Evolutionary conservation across 2,797 vertebrate species (phyloP).

Genomic region (Microctenopoma lineatum): DNA sequence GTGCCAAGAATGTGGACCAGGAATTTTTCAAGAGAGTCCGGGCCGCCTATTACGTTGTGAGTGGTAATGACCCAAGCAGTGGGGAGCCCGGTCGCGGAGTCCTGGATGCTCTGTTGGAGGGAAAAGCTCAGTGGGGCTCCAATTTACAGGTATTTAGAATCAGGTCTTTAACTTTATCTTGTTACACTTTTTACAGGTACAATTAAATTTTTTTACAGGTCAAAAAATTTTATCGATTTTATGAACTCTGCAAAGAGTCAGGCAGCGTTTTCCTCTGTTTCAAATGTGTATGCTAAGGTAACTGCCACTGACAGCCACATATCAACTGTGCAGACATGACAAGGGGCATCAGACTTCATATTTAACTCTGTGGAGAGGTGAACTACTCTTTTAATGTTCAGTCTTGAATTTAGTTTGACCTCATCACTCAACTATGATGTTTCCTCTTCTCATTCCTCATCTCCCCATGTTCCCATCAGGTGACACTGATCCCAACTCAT

Average conservation of each 20-base stretch:
- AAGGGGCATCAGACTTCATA: too few relatives aligned
- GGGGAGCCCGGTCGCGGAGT: constrained; percentile 95
- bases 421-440: neutral
- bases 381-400: too few relatives aligned
- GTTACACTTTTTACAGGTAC: too few relatives aligned
- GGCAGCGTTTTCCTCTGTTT: too few relatives aligned
- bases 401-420: neutral
- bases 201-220: too few relatives aligned
- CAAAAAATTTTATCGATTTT: too few relatives aligned
- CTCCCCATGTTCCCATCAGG: constrained; percentile 77
- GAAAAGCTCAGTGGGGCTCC: constrained; percentile 97
- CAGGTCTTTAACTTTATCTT: neutral
- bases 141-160: constrained; percentile 91
- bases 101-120: constrained; percentile 94
- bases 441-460: neutral
- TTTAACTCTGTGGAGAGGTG: too few relatives aligned
- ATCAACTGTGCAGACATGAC: too few relatives aligned
- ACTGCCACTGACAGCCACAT: too few relatives aligned
- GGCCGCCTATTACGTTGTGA: constrained; percentile 95
- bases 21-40: constrained; percentile 97
- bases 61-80: constrained; percentile 93
- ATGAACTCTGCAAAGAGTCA: too few relatives aligned
- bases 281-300: too few relatives aligned
- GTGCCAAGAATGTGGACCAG: constrained; percentile 96
- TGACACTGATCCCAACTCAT: constrained; percentile 97